Conservation (phyloP, 1,140 invertebrate genomes). For the Hormaphis cornu region DNA sequence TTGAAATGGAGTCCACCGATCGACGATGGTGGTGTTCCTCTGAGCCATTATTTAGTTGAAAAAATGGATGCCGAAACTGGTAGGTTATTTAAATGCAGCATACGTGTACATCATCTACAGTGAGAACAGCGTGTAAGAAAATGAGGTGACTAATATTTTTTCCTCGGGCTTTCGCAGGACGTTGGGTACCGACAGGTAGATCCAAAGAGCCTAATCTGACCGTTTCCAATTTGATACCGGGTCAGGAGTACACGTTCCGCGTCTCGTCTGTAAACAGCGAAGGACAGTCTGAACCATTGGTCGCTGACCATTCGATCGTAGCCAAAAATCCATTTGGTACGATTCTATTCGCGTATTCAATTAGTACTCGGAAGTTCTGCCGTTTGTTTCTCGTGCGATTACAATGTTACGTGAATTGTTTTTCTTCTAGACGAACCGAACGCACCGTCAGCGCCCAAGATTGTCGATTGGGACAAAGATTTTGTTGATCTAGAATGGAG, state of each 20-base stretch:
- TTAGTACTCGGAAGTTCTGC: background rate
- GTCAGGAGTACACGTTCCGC: conserved; percentile 93
- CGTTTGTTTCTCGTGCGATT: background rate
- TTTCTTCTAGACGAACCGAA: conserved; percentile 68
- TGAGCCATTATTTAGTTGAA: conserved; percentile 86
- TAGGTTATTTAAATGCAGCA: conserved; percentile 39
- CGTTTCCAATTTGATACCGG: conserved; percentile 73
- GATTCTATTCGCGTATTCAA: conserved; percentile 36
- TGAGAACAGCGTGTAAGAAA: background rate
- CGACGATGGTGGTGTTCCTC: conserved; percentile 82
- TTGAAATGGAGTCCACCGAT: conserved; percentile 88
- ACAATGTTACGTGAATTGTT: background rate
- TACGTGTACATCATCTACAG: background rate
- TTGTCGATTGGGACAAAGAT: conserved; percentile 90
- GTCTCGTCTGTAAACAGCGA: conserved; percentile 91
- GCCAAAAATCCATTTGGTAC: conserved; percentile 96
- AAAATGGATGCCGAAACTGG: conserved; percentile 75
- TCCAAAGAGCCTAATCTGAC: conserved; percentile 74
- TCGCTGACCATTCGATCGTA: conserved; percentile 77
- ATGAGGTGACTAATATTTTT: background rate
- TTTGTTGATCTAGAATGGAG: conserved; percentile 87
- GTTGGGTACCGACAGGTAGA: conserved; percentile 73
- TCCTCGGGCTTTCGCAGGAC: conserved; percentile 41
- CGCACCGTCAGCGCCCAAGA: conserved; percentile 76
- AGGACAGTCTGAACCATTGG: conserved; percentile 85